Base-by-base conservation (phyloP, 2,888 invertebrate genomes). In the Drosophila rubida region DNA sequence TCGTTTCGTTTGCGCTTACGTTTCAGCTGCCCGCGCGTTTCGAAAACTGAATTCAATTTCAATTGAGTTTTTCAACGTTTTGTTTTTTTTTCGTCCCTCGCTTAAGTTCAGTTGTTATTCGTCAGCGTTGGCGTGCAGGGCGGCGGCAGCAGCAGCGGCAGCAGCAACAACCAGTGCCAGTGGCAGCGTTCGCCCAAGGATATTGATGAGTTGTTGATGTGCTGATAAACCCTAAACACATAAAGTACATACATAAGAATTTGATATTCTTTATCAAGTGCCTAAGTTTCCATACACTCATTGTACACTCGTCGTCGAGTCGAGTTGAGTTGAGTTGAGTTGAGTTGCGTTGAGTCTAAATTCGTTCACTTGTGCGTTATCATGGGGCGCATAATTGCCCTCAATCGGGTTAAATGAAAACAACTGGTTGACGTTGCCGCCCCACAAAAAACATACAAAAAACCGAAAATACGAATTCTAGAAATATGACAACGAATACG, bases 361-460 rank as follows among this genome's bases (percentile, higher is more conserved):
- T 49, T 75, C 22, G 61, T 69, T 48, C 49, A 59, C 49, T 68
- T 41, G 27, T 30, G 61, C 79, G 75, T 85, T 87, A 87, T 82
- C 80, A 76, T 49, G 54, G 66, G 58, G 49, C 68, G 50, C 76
- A 84, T 89, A 90, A 89, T 88, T 89, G 89, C 72, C 80, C 77
- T 81, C 90, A 88, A 88, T 88, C 88, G 88, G 85, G 76, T 79
- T 85, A 83, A 89, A 86, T 84, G 59, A 67, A 61, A 64, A 58
- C 72, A 82, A 76, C 62, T 70, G 55, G 60, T 55, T 50, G 65
- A 54, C 61, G 62, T 66, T 71, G 60, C 68, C 75, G 85, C 68
- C 85, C 74, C 69, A 65, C 62, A 59, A 59, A 71, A 50, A 27
- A 44, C 8, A 2, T 60, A 13, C 14, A 5, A 9, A 30, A 58